Evolutionary conservation across 2,113 vertebrate species (phyloP), one percentile per base, ranked within the genome.

Genomic region (Pleuronectes platessa): DNA sequence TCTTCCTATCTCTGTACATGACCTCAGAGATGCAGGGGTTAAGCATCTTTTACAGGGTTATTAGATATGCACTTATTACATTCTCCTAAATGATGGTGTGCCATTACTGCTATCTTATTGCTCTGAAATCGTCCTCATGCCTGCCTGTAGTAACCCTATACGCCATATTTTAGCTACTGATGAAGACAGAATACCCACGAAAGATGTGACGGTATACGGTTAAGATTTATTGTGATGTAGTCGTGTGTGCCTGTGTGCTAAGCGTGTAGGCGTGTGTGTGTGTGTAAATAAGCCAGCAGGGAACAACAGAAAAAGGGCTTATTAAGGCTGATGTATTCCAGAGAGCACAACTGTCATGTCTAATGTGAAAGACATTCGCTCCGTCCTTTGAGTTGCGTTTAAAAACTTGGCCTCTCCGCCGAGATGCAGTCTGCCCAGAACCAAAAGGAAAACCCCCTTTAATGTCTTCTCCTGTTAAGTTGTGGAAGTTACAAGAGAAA

Each of bases 11-110:
- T 80, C 77, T 73, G 24, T 64, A 73, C 59, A 74, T 85, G 89
- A 90, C 84, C 84, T 61, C 86, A 82, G 70, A 69, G 74, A 71
- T 78, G 56, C 81, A 85, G 68, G 83, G 86, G 87, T 90, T 89
- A 88, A 90, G 83, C 69, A 86, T 91, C 89, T 79, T 92, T 89
- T 86, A 88, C 72, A 71, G 81, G 45, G 81, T 91, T 84, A 91
- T 93, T 90, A 91, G 92, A 90, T 88, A 92, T 92, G 88, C 82
- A 88, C 90, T 92, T 92, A 90, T 91, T 92, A 87, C 84, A 91
- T 92, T 89, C 58, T 80, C 76, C 80, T 90, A 92, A 92, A 92
- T 91, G 69, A 92, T 89, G 86, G 87, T 81, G 79, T 75, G 71
- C 89, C 87, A 91, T 91, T 92, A 92, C 80, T 64, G 83, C 81